Evolutionary conservation across 1,140 invertebrate species (phyloP), one percentile per base, ranked within the genome.

Genomic region (Microvelia longipes): DNA sequence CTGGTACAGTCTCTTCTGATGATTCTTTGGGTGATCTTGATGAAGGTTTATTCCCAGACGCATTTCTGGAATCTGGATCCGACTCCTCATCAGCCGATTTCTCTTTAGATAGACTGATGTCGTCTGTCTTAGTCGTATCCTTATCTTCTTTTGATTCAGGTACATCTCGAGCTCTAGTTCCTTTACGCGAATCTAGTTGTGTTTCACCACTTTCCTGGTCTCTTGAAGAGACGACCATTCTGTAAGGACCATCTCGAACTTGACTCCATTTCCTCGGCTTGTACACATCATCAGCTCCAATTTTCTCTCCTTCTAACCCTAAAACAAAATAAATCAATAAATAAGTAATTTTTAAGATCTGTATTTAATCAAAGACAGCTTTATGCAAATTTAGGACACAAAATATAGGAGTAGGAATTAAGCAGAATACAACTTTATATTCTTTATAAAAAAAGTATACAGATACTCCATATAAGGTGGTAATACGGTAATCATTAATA

Each of bases 191-290:
- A 19, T 50, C 35, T 50, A 50, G 35, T 24, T 64, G 62, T 11
- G 15, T 64, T 64, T 64, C 62, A 24, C 24, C 24, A 24, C 62
- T 64, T 5, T 64, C 25, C 25, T 26, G 15, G 24, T n/a, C 25
- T n/a, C 67, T 69, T 19, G 72, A 70, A 1, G 69, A 70, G 2
- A 71, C 72, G 65, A 70, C 70, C 29, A 72, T 26, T 19, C 66
- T 64, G 35, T 73, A 70, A 1, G 70, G 72, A 2, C 69, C 72
- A 15, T 69, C 69, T 25, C 63, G 66, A 1, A 63, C 66, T 28
- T 27, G 29, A 30, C 28, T 71, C 69, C 67, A 71, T 60, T 67
- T 68, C 61, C 72, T 65, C 24, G 67, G 70, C 60, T 73, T 71
- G 67, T 69, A 68, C 28, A 15, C 29, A 14, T 72, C 72, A 24